A percentile compares a stretch with the other conserved stretches of the same genome.
Evolutionary conservation across 2,888 invertebrate species (phyloP).

Genomic region (Stenolophus ochropezus): DNA sequence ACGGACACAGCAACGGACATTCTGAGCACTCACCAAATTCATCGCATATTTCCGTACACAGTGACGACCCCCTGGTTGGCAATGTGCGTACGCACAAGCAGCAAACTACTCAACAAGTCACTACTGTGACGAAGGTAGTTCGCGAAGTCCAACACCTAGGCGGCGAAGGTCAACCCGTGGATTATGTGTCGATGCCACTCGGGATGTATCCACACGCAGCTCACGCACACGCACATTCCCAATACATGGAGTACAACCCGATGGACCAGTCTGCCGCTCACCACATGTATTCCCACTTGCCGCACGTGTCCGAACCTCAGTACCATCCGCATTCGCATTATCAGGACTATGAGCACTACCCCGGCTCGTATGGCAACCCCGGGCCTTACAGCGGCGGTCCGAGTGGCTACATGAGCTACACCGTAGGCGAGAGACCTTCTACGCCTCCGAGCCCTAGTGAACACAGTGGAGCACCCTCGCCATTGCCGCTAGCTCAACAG

Average conservation of each 20-base stretch:
- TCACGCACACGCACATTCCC: constrained; percentile 68
- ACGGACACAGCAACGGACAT: constrained; percentile 79
- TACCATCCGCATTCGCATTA: constrained; percentile 75
- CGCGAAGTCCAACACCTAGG: constrained; percentile 79
- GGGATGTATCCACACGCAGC: constrained; percentile 71
- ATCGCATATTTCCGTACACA: constrained; percentile 74
- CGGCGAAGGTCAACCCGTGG: constrained; percentile 75
- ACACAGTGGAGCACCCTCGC: constrained; percentile 76
- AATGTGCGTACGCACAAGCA: constrained; percentile 80
- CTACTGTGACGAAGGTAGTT: constrained; percentile 82
- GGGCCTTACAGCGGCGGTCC: constrained; percentile 65
- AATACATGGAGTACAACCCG: constrained; percentile 74
- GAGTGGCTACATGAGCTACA: constrained; percentile 66
- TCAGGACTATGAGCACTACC: constrained; percentile 78
- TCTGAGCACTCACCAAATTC: constrained; percentile 80
- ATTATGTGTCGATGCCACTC: constrained; percentile 75
- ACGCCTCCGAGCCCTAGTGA: constrained; percentile 77
- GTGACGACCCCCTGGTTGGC: constrained; percentile 75
- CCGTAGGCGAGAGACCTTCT: constrained; percentile 73
- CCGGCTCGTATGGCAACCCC: constrained; percentile 72
- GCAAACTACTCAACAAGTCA: constrained; percentile 82
- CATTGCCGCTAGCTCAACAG: constrained; percentile 72
- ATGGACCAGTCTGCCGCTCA: constrained; percentile 68
- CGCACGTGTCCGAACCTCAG: constrained; percentile 66
- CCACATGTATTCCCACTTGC: constrained; percentile 71